Evolutionary conservation across 1,140 invertebrate species (phyloP).

Genomic region (Philopotamus ludificatus): DNA sequence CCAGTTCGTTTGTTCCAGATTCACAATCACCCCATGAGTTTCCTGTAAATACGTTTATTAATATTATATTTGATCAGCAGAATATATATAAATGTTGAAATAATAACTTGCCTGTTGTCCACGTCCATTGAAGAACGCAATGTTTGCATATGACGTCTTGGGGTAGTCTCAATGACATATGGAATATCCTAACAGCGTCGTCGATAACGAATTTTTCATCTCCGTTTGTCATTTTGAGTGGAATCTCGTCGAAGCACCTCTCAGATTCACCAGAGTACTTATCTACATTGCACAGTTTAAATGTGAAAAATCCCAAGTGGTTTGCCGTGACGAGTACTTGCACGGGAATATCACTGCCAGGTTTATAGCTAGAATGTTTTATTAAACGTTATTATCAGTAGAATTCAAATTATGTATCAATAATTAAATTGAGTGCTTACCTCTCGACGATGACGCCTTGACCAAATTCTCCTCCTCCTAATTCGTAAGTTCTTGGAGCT

Average conservation of each 20-base stretch:
- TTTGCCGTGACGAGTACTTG: conserved; percentile 51
- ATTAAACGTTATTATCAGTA: background rate
- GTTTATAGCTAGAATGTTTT: conserved; percentile 41
- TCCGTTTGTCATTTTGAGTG: conserved; percentile 8
- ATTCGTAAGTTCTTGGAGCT: conserved; percentile 62
- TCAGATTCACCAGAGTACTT: conserved; percentile 49
- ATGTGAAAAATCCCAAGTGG: conserved; percentile 56
- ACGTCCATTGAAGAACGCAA: conserved; percentile 66
- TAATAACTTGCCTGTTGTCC: conserved; percentile 45
- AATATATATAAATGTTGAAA: background rate
- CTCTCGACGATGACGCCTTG: conserved; percentile 55
- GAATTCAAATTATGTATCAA: background rate
- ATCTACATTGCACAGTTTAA: conserved; percentile 54
- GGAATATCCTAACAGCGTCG: background rate
- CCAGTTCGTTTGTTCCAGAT: conserved; percentile 48
- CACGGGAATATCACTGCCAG: conserved; percentile 45
- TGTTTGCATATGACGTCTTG: conserved; percentile 53
- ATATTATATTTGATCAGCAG: background rate
- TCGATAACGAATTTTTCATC: background rate
- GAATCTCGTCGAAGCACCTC: conserved; percentile 52
- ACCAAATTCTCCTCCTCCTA: conserved; percentile 57
- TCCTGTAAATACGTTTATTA: conserved; percentile 39
- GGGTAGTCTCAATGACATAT: conserved; percentile 47
- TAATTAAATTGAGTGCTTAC: conserved; percentile 11
- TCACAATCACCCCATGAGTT: conserved; percentile 61